Evolutionary conservation across 2,113 vertebrate genomes (phyloP), one percentile per base, ranked within the genome.

Genomic region (Girardinichthys multiradiatus): DNA sequence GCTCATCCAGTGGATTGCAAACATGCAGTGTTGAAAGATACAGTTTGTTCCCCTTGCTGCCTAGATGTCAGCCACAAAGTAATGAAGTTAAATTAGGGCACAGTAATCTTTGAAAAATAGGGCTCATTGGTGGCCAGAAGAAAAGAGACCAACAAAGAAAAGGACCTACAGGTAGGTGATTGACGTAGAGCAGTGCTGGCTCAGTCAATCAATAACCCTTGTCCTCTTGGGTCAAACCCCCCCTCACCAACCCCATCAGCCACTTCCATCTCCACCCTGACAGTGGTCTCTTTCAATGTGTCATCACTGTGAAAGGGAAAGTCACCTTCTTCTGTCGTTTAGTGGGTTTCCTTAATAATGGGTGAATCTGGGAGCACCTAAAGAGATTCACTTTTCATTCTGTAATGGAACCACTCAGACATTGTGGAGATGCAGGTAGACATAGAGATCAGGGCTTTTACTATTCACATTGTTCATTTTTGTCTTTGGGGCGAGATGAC

Each of bases 61-160:
- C 68, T 70, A 82, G 75, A 89, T 93, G 91, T 93, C 93, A 92
- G 87, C 72, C 54, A 61, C 0, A 28, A 76, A 30, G 72, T 93
- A 93, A 93, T 92, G 89, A 94, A 92, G 89, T 90, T 93, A 93
- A 94, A 93, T 93, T 90, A 92, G 88, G 89, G 80, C 85, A 84
- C 69, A 14, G 64, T 58, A 10, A 68, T 37, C 73, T 64, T 60
- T 58, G 6, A 66, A 72, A 82, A 83, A 70, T 4, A 62, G 81
- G 74, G 84, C 90, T 88, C 90, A 87, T 85, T 37, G 27, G 70
- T 70, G 76, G 85, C 67, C 76, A 12, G 45, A 31, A 74, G 67
- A 79, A 88, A 84, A 82, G 83, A 76, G 80, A 86, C 61, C 63
- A 85, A 71, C 65, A 73, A 87, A 86, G 77, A 72, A 67, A 78